Percentiles rank a stretch among this genome's conserved stretches.
phyloP scores from a whole-genome alignment of 1,140 invertebrate species.

The Drosophila kikkawai region DNA sequence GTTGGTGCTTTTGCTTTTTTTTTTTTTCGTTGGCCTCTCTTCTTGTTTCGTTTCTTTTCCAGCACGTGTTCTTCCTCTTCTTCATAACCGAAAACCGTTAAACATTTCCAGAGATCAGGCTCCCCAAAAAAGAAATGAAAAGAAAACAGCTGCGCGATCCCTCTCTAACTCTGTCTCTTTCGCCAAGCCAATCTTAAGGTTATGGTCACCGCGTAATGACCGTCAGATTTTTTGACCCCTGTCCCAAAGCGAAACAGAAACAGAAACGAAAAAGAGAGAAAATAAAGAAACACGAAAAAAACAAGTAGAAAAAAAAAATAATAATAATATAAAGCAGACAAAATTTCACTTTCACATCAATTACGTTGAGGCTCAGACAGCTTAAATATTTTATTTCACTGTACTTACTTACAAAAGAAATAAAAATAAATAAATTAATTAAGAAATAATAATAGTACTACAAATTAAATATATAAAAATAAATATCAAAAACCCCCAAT shows the following conservation, averaged over 20 bases:
- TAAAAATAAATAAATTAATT: neutral
- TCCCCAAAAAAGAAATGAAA: conserved; percentile 11
- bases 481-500: neutral
- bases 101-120: conserved; percentile 26
- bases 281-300: conserved; percentile 34
- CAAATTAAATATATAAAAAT: neutral
- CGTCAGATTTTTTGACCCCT: conserved; percentile 48
- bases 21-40: conserved; percentile 2
- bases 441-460: neutral
- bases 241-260: conserved; percentile 28
- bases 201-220: conserved; percentile 70
- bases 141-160: conserved; percentile 39
- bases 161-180: conserved; percentile 11
- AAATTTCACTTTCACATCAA: conserved; percentile 83
- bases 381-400: conserved; percentile 38
- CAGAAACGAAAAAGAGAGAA: conserved; percentile 30
- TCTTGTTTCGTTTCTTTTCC: conserved; percentile 9
- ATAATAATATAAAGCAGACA: conserved; percentile 39
- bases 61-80: conserved; percentile 69
- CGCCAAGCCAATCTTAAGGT: conserved; percentile 61
- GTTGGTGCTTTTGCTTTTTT: conserved; percentile 17
- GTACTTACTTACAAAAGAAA: conserved; percentile 56
- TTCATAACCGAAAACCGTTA: conserved; percentile 8
- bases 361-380: conserved; percentile 49
- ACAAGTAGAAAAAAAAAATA: conserved; percentile 17